Evolutionary conservation across 2,113 vertebrate genomes (phyloP), one percentile per base, ranked within the genome.

Genomic region (Sinocyclocheilus rhinocerous): DNA sequence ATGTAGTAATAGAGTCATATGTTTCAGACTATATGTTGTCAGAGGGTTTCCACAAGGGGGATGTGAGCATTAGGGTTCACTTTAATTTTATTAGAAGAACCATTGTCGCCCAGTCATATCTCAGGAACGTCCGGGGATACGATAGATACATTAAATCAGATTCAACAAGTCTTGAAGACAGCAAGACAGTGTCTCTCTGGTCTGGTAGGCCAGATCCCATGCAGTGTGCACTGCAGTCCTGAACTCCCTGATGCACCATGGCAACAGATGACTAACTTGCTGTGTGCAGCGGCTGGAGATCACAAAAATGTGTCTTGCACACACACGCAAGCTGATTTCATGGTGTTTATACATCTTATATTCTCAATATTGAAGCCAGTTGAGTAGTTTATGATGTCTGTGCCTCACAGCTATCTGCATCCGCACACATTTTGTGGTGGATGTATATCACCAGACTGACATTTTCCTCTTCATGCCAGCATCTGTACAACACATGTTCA

Each of bases 181-280:
- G 29, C 26, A 18, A 81, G 39, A 26, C 65, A 59, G 65, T 61
- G 67, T 61, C 76, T 59, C 33, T 59, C 16, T 80, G 65, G 76
- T 61, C 39, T 81, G 45, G 39, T 59, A 59, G 50, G 13, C 70
- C 80, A 76, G 57, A 83, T 73, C 15, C 15, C 42, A 83, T 52
- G 81, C 63, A 52, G 81, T 20, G 26, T 33, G 65, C 20, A 10
- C 45, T 69, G 45, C 63, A 70, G 63, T 83, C 80, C 61, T 33
- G 24, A 73, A 76, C 80, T 57, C 70, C 33, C 72, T 75, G 61
- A 75, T 83, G 80, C 80, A 86, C 50, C 85, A 86, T 55, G 73
- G 80, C 85, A 86, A 83, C 77, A 86, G 85, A 86, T 86, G 79
- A 83, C 80, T 82, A 82, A 70, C 79, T 81, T 86, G 57, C 81